phyloP scores from a whole-genome alignment of 2,113 vertebrate genomes.

The Prunella fulvescens region DNA sequence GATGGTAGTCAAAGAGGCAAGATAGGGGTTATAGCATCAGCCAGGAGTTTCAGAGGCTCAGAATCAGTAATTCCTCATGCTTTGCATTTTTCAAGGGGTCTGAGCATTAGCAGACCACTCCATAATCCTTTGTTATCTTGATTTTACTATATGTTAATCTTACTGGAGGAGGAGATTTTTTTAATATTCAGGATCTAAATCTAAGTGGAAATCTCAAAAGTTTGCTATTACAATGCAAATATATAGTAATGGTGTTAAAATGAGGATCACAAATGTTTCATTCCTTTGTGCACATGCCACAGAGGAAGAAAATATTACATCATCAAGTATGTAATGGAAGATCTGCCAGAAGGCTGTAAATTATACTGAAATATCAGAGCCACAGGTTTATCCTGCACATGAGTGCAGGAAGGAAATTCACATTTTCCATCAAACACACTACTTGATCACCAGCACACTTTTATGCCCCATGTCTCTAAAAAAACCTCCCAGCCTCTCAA shows the following conservation, averaged over 20 bases:
- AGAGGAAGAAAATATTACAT: background rate
- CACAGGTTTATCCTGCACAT: background rate
- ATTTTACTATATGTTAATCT: background rate
- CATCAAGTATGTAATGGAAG: background rate
- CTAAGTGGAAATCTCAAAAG: background rate
- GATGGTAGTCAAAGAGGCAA: background rate
- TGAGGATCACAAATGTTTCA: background rate
- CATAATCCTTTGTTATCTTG: background rate
- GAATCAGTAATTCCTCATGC: background rate
- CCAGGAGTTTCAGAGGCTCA: background rate
- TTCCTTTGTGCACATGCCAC: background rate
- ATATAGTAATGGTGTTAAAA: background rate
- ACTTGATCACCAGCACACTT: background rate
- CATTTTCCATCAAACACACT: background rate
- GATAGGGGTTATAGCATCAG: background rate
- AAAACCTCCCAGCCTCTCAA: background rate
- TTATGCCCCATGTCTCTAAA: background rate
- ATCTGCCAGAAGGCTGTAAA: background rate
- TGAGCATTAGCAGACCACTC: background rate
- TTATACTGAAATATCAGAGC: background rate
- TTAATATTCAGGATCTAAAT: background rate
- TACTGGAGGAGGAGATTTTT: background rate
- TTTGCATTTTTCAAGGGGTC: background rate
- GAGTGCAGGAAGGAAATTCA: background rate
- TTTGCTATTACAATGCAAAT: background rate